Evolutionary conservation across 2,797 vertebrate species (phyloP), one percentile per base, ranked within the genome.

Genomic region (Esox lucius): DNA sequence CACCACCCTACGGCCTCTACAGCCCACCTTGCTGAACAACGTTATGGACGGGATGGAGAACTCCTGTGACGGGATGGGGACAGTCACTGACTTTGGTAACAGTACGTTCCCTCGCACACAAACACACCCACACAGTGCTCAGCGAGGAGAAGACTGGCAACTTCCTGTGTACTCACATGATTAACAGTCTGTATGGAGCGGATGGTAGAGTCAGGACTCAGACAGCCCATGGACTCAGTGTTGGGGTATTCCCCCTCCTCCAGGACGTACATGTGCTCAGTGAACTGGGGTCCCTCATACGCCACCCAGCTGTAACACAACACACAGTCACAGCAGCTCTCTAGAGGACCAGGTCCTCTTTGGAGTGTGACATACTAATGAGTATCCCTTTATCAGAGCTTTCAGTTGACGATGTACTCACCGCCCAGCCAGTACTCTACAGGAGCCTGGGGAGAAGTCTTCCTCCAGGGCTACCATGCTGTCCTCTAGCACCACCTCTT

Each of bases 161-260:
- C 0, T 56, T 2, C 65, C 1, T 28, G 13, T 66, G 31, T 75
- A 96, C 98, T 96, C 91, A 99, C 98, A 83, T 92, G 92, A 77
- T 92, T 94, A 70, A 93, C 79, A 35, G 94, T 94, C 77, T 78
- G 94, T 51, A 97, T 81, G 76, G 97, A 99, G 87, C 92, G 92
- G 74, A 98, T 84, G 74, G 82, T 81, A 1, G 88, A 78, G 81
- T 95, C 89, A 3, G 93, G 79, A 12, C 80, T 83, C 70, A 84
- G 86, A 84, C 95, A 94, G 81, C 97, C 97, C 94, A 99, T 95
- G 0, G 95, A 89, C 2, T 82, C 91, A 4, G 94, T 83, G 89
- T 91, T 89, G 42, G 94, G 91, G 75, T 98, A 99, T 42, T 93
- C 91, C 76, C 98, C 98, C 90, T 97, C 96, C 90, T 99, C 98